A percentile compares a stretch with the other conserved stretches of the same genome.
These are phyloP conservation scores for Elanoides forficatus DNA, from an alignment of 2,113 vertebrate genomes.

Conservation along the genomic window DNA sequence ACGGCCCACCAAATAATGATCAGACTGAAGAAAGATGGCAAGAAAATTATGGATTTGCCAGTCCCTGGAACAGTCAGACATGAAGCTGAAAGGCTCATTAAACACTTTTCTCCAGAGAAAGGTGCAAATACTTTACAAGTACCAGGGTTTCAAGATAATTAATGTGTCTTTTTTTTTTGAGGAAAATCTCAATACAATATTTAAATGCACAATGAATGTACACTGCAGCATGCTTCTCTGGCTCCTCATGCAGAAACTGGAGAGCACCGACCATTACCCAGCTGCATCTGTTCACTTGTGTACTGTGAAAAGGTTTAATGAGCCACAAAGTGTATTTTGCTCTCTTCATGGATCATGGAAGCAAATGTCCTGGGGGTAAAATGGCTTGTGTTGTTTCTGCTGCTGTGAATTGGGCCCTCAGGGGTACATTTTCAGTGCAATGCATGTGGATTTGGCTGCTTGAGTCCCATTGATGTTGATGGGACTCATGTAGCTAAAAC, in stretches of 20 bases:
- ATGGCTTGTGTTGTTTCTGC: neutral
- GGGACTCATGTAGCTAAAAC: neutral
- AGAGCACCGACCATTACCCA: neutral
- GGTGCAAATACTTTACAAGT: neutral
- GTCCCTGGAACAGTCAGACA: neutral
- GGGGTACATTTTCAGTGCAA: neutral
- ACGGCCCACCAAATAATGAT: neutral
- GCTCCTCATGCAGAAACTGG: neutral
- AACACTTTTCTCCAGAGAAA: conserved; percentile 18
- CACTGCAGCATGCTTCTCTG: neutral
- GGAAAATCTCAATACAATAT: neutral
- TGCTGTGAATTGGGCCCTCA: neutral
- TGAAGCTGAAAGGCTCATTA: neutral
- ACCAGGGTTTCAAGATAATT: neutral
- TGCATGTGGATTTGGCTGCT: neutral
- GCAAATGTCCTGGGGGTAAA: neutral
- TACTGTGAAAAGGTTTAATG: conserved; percentile 8
- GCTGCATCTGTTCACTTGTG: neutral
- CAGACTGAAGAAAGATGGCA: neutral
- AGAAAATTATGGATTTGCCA: neutral
- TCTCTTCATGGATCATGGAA: neutral
- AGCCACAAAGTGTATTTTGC: conserved; percentile 24
- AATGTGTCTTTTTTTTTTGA: neutral
- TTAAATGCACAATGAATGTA: neutral
- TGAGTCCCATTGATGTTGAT: neutral